Evolutionary conservation across 2,888 invertebrate species (phyloP), one percentile per base, ranked within the genome.

Genomic region (Sarcophaga caerulescens): DNA sequence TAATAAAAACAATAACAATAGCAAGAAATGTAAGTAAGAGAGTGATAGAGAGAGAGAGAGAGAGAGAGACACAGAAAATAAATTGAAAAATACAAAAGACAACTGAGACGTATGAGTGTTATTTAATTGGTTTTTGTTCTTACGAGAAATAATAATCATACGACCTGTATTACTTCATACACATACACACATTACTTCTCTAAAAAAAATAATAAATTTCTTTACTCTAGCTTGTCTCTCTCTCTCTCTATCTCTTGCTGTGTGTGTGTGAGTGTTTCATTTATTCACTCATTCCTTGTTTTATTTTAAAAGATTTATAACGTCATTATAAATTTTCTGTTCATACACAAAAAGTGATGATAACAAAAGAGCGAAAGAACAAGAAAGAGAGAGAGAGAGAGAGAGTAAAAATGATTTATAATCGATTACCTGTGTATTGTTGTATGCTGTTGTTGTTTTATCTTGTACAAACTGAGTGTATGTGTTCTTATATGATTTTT

Each of bases 381-480:
- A 12, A 19, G 21, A 21, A 1, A 12, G 5, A 63, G 12, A 52
- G 17, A 52, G 14, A 52, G 52, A 52, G 52, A 52, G 52, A 17
- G 52, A 17, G 17, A 17, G 52, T 14, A 52, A 83, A 69, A 78
- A 62, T 77, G 17, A 66, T 84, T 75, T 75, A 75, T 70, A 84
- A 84, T 84, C 79, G 79, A 80, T 84, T 84, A 80, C 84, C 69
- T 79, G 74, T 70, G 79, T 68, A 76, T 14, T 23, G 35, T 66
- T 19, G 2, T 8, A 35, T 81, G 21, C n/a, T 65, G 8, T 59
- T 62, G 19, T 21, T 68, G 19, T 44, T 25, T 25, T 60, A 63
- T 73, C 44, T 44, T 44, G 6, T 47, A 47, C 17, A 52, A 17
- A 17, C 14, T 52, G 52, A 14, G n/a, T 44, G n/a, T n/a, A n/a